A percentile compares a stretch with the other conserved stretches of the same genome.
These are phyloP conservation scores for Phortica okadai DNA, from an alignment of 2,888 invertebrate genomes.

Conservation along the genomic window DNA sequence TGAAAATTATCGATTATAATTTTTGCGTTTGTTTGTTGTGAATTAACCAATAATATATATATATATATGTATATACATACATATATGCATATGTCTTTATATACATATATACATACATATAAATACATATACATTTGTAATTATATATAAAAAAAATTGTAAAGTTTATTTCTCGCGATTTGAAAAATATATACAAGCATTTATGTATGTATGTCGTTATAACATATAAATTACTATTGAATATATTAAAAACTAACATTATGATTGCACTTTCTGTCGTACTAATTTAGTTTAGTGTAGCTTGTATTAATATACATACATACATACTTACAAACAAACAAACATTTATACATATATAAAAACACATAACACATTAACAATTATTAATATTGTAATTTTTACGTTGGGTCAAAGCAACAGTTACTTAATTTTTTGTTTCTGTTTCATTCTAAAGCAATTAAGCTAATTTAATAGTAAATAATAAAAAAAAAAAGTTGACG, in stretches of 20 bases:
- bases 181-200: conserved; percentile 32
- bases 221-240: neutral
- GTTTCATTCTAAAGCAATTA: too few relatives aligned
- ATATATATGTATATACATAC: neutral
- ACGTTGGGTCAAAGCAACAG: too few relatives aligned
- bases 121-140: conserved; percentile 10
- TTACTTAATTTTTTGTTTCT: too few relatives aligned
- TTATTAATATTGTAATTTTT: neutral
- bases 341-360: neutral
- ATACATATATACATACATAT: neutral
- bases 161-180: neutral
- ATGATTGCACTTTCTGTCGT: conserved; percentile 25
- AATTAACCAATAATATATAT: neutral
- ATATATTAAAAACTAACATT: conserved; percentile 19
- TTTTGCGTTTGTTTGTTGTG: conserved; percentile 4
- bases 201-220: conserved; percentile 35
- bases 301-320: conserved; percentile 16
- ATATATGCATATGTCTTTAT: neutral
- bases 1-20: neutral
- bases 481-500: neutral
- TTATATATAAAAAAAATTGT: neutral
- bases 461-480: neutral
- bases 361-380: conserved; percentile 1
- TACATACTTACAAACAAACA: neutral
- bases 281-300: conserved; percentile 47